Evolutionary conservation across 2,797 vertebrate species (phyloP).

Genomic region (Enteromius trimaculatus): DNA sequence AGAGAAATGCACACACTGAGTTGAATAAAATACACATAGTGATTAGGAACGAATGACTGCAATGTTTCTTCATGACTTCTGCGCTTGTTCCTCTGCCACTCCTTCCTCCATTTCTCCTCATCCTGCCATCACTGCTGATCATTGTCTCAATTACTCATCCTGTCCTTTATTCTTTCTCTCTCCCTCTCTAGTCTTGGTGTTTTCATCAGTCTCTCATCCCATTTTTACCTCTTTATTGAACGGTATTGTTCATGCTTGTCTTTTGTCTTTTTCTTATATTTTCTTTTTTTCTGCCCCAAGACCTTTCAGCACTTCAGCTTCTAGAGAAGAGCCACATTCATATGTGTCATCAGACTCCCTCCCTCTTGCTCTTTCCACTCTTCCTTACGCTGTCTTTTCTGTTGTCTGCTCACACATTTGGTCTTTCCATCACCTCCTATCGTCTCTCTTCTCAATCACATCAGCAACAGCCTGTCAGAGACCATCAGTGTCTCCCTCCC

Average conservation of each 20-base stretch:
- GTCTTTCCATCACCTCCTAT: conserved; percentile 56
- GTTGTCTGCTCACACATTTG: conserved; percentile 24
- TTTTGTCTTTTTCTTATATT: conserved; percentile 10
- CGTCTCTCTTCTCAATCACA: conserved; percentile 71
- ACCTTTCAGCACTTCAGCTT: conserved; percentile 32
- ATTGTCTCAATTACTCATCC: conserved; percentile 79
- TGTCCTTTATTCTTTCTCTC: conserved; percentile 41
- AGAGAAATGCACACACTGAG: neutral
- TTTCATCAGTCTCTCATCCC: conserved; percentile 22
- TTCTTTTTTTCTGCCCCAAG: conserved; percentile 13
- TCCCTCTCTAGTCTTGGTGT: conserved; percentile 44
- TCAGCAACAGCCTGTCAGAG: conserved; percentile 78
- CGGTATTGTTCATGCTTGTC: conserved; percentile 1
- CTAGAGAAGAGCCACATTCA: conserved; percentile 32
- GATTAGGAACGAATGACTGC: conserved; percentile 12
- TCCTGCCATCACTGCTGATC: conserved; percentile 77
- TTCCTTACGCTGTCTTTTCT: conserved; percentile 21
- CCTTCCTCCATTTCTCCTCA: conserved; percentile 67
- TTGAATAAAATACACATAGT: neutral
- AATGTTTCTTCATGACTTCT: conserved; percentile 1
- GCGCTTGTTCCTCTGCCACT: conserved; percentile 59
- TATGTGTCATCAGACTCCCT: conserved; percentile 4
- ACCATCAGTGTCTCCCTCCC: conserved; percentile 67
- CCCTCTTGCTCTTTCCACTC: conserved; percentile 24
- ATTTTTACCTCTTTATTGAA: neutral